Percentiles rank a stretch among this genome's conserved stretches.
These are phyloP conservation scores for Aeoliscus strigatus DNA, from an alignment of 2,797 vertebrate species.

Conservation along the genomic window DNA sequence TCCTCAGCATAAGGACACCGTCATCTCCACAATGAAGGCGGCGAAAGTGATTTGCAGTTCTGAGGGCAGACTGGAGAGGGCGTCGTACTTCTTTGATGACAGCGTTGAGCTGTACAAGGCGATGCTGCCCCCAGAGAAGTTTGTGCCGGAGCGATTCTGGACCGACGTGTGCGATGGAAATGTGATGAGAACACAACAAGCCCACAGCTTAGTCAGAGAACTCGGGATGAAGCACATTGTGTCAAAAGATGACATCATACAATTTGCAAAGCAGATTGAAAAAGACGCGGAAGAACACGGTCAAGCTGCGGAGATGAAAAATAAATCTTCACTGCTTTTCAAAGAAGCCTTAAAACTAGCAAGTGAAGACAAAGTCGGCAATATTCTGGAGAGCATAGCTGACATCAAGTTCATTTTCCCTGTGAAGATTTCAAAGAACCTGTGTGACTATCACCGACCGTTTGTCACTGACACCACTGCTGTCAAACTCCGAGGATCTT, in stretches of 20 bases:
- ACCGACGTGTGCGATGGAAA: neutral
- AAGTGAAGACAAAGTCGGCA: rapidly evolving
- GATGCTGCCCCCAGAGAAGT: slow-evolving; percentile 65
- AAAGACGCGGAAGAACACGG: slow-evolving; percentile 39
- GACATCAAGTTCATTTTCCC: slow-evolving; percentile 71
- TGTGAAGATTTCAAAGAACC: slow-evolving; percentile 30
- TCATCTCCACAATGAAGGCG: slow-evolving; percentile 46
- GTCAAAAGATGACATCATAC: slow-evolving; percentile 52
- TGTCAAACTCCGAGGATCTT: slow-evolving; percentile 65
- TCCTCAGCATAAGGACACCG: rapidly evolving
- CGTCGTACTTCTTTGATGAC: slow-evolving; percentile 70
- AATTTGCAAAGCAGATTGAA: slow-evolving; percentile 65
- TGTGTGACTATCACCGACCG: slow-evolving; percentile 57
- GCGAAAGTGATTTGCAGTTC: slow-evolving; percentile 56
- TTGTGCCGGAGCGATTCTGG: slow-evolving; percentile 67
- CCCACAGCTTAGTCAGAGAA: slow-evolving; percentile 22
- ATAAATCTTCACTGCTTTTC: slow-evolving; percentile 58
- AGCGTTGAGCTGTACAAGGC: slow-evolving; percentile 38
- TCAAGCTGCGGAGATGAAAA: slow-evolving; percentile 6
- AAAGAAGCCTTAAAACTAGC: neutral
- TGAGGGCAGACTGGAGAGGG: slow-evolving; percentile 48
- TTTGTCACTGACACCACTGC: slow-evolving; percentile 34
- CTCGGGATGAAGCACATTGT: slow-evolving; percentile 70
- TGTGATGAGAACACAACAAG: rapidly evolving
- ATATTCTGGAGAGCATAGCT: slow-evolving; percentile 50